Percentiles rank a stretch among this genome's conserved stretches.
These are phyloP conservation scores for Pipistrellus kuhlii DNA, from an alignment of 2,797 vertebrate genomes.

Conservation along the genomic window DNA sequence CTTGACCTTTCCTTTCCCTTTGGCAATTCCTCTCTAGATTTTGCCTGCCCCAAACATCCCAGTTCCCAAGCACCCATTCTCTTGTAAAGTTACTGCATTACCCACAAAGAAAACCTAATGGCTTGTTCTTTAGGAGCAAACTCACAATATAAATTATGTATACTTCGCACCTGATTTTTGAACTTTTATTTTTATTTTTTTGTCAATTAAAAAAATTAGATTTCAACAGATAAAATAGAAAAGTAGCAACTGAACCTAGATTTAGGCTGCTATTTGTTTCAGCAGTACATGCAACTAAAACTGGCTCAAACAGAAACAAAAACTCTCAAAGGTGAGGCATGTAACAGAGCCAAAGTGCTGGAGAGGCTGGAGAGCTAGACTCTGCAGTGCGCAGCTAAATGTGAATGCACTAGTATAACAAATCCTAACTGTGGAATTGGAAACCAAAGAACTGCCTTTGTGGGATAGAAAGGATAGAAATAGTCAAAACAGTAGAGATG, in stretches of 20 bases:
- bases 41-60: not conserved
- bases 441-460: not conserved
- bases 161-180: constrained; percentile 22
- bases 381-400: not conserved
- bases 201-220: constrained; percentile 49
- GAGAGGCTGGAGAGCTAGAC: not conserved
- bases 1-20: not conserved
- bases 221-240: not conserved
- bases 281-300: not conserved
- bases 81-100: not conserved
- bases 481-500: constrained; percentile 21
- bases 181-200: not conserved
- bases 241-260: constrained; percentile 44
- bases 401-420: not conserved
- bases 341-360: constrained; percentile 11
- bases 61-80: not conserved
- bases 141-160: not conserved
- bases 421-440: not conserved
- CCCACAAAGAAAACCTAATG: not conserved
- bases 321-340: not conserved
- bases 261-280: constrained; percentile 45
- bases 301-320: not conserved
- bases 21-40: not conserved
- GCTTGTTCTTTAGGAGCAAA: not conserved
- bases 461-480: constrained; percentile 19